A percentile compares a stretch with the other conserved stretches of the same genome.
phyloP scores from a whole-genome alignment of 2,113 vertebrate species.

The Onychorhynchus coronatus region DNA sequence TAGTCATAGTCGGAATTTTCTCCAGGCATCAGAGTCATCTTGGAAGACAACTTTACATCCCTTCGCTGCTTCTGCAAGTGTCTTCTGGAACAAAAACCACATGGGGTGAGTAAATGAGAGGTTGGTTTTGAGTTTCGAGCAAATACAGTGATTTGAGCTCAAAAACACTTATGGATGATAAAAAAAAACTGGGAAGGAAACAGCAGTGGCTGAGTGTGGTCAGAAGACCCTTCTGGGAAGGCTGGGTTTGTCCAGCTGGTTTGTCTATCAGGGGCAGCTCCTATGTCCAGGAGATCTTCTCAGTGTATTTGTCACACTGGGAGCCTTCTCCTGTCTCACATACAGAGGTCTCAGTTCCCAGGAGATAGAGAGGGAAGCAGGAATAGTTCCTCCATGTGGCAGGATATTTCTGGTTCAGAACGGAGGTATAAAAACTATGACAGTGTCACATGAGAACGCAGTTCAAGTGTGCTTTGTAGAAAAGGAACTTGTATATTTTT shows the following conservation, averaged over 20 bases:
- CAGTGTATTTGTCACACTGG: neutral
- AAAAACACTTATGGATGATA: neutral
- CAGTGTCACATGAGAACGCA: neutral
- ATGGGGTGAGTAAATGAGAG: neutral
- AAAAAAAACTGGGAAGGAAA: neutral
- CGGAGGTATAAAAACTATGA: neutral
- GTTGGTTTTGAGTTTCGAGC: neutral
- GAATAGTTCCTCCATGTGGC: neutral
- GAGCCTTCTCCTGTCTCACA: neutral
- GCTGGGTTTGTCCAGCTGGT: neutral
- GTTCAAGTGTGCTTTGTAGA: neutral
- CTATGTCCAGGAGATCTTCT: neutral
- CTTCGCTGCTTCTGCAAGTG: conserved; percentile 48
- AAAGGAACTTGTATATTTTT: neutral
- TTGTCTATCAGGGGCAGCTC: neutral
- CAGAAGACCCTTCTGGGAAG: neutral
- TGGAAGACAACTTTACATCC: conserved; percentile 82
- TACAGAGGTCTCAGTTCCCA: neutral
- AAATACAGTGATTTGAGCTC: neutral
- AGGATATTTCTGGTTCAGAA: neutral
- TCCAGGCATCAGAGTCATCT: conserved; percentile 93
- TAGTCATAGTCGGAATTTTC: conserved; percentile 98
- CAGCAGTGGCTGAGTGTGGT: neutral
- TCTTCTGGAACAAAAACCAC: conserved; percentile 34
- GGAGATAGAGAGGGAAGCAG: neutral